A percentile compares a stretch with the other conserved stretches of the same genome.
Conservation (phyloP, 2,888 invertebrate species). For the Drosophila helvetica region DNA sequence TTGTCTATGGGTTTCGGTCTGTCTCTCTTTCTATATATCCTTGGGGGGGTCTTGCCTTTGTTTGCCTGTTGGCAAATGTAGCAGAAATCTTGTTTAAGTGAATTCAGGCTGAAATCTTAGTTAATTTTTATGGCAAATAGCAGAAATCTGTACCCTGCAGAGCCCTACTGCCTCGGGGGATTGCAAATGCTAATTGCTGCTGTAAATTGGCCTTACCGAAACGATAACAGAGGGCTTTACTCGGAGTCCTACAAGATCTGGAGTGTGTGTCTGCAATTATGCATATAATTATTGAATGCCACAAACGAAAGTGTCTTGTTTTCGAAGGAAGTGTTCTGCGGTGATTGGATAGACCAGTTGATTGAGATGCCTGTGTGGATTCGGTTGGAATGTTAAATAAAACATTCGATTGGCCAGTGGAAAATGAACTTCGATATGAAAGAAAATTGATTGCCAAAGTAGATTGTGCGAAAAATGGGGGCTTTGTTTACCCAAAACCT, state of each 20-base stretch:
- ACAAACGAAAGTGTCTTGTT: not conserved
- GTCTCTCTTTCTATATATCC: not conserved
- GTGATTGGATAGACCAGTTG: not conserved
- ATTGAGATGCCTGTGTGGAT: not conserved
- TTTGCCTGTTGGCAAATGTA: conserved; percentile 61
- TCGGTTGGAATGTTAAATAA: not conserved
- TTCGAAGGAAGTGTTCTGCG: not conserved
- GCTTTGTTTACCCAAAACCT: too few relatives aligned
- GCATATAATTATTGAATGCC: not conserved
- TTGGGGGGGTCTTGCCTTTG: conserved; percentile 29
- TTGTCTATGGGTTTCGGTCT: not conserved
- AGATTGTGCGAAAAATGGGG: not conserved
- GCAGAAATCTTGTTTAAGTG: conserved; percentile 71
- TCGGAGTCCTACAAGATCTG: not conserved
- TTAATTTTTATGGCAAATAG: conserved; percentile 76
- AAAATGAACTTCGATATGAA: not conserved
- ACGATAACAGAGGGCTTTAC: not conserved
- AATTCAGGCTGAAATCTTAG: conserved; percentile 79
- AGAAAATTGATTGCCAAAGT: too few relatives aligned
- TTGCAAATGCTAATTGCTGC: not conserved
- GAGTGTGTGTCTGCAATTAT: not conserved
- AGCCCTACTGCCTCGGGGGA: not conserved
- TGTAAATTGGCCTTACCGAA: not conserved
- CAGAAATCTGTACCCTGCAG: conserved; percentile 12
- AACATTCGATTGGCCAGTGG: not conserved